Conservation (phyloP, 2,888 invertebrate species). For the Aquatica leii region DNA sequence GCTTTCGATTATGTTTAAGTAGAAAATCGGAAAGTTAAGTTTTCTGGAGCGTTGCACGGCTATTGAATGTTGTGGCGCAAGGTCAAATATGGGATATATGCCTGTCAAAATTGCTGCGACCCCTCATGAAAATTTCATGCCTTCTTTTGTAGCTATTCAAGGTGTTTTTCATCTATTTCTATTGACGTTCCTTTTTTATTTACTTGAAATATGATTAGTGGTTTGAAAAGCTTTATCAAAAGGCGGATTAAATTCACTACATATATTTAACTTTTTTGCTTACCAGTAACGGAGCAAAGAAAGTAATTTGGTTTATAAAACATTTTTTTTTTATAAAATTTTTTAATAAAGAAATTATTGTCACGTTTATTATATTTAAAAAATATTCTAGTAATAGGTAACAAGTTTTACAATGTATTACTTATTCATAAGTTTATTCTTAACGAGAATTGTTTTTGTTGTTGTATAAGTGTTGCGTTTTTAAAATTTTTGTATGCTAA, state of each 20-base stretch:
- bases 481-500: no score
- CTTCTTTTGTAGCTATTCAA: slow-evolving; percentile 28
- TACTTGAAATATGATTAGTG: slow-evolving; percentile 20
- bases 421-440: no score
- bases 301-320: no score
- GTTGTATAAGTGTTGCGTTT: no score
- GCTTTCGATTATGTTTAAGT: neutral
- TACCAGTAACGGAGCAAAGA: no score
- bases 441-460: no score
- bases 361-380: no score
- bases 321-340: no score
- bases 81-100: slow-evolving; percentile 33
- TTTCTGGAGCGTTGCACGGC: slow-evolving; percentile 22
- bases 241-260: neutral
- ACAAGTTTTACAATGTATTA: no score
- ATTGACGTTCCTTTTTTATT: slow-evolving; percentile 27
- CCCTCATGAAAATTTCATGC: slow-evolving; percentile 37
- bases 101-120: slow-evolving; percentile 33
- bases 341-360: no score
- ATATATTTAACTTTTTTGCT: no score
- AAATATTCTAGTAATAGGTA: no score
- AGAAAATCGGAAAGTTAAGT: slow-evolving; percentile 17
- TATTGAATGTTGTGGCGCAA: slow-evolving; percentile 27
- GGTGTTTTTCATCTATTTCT: slow-evolving; percentile 33
- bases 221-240: slow-evolving; percentile 25